Evolutionary conservation across 2,797 vertebrate species (phyloP).

Genomic region (Meda fulgida): DNA sequence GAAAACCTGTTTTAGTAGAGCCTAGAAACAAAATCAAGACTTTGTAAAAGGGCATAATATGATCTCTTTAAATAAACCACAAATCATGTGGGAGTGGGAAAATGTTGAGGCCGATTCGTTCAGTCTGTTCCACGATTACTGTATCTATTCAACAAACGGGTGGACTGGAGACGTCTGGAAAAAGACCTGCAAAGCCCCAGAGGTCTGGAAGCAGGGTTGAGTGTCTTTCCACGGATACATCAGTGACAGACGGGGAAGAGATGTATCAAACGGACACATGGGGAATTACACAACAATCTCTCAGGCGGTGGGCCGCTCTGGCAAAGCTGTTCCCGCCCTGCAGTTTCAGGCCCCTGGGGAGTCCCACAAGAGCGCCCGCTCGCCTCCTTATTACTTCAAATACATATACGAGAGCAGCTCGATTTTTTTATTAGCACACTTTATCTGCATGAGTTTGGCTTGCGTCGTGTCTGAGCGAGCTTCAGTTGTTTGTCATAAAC

Average conservation of each 20-base stretch:
- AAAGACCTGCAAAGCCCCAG: not conserved
- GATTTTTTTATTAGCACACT: not conserved
- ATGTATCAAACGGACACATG: not conserved
- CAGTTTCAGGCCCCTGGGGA: conserved; percentile 3
- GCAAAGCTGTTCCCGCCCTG: not conserved
- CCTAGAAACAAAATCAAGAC: not conserved
- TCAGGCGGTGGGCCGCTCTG: not conserved
- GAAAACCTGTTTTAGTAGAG: not conserved
- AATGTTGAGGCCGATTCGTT: not conserved
- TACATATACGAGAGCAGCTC: not conserved
- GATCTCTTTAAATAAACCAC: not conserved
- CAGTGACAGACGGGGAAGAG: conserved; percentile 17
- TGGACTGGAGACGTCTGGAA: not conserved
- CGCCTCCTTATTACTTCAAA: not conserved
- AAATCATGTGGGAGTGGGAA: not conserved
- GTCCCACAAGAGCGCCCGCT: not conserved
- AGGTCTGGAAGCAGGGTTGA: conserved; percentile 15
- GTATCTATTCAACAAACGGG: conserved; percentile 2
- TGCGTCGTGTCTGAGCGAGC: not conserved
- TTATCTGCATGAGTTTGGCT: not conserved
- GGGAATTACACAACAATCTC: conserved; percentile 19
- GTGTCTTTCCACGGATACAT: conserved; percentile 5
- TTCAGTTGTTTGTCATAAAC: conserved; percentile 60
- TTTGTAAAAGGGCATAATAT: not conserved
- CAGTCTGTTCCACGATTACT: not conserved